Evolutionary conservation across 2,888 invertebrate species (phyloP), one percentile per base, ranked within the genome.

Genomic region (Anarsia innoxiella): DNA sequence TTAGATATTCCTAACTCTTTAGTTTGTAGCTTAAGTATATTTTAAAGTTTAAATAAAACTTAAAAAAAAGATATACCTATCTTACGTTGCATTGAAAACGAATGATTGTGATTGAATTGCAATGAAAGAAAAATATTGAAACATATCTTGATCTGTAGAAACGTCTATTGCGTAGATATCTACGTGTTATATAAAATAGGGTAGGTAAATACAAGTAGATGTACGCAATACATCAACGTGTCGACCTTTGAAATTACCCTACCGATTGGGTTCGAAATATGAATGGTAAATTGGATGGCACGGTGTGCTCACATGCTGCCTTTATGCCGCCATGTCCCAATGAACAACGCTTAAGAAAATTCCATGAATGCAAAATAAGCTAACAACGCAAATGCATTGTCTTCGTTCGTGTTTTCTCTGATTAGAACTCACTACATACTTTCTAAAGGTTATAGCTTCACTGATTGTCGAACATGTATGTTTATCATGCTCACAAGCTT

Each of bases 311-410:
- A 59, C 62, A 65, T 58, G 58, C 54, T 47, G 54, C 53, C 56
- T 62, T 64, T 63, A 69, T 67, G 62, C 55, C 55, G 45, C 55
- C 66, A 59, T 61, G 66, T 64, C 56, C 61, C 49, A 65, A 65
- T 68, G 70, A 65, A 67, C 66, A 68, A 65, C 66, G 74, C 70
- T 77, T 75, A 74, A 77, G 70, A 75, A 78, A 68, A 78, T 79
- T 76, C 80, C 69, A 82, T 82, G 82, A 80, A 80, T 82, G 76
- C 77, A 73, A 73, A 82, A 82, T 80, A 74, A 77, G 63, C 67
- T 70, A 70, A 68, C 76, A 70, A 66, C 59, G 44, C 41, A 49
- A 58, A 59, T 53, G 63, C 67, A 70, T 70, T 71, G 70, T 66
- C 63, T 65, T 52, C 46, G 59, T 68, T 67, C 71, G 67, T 71